A percentile compares a stretch with the other conserved stretches of the same genome.
Evolutionary conservation across 2,888 invertebrate species (phyloP).

Genomic region (Parasteatoda lunata): DNA sequence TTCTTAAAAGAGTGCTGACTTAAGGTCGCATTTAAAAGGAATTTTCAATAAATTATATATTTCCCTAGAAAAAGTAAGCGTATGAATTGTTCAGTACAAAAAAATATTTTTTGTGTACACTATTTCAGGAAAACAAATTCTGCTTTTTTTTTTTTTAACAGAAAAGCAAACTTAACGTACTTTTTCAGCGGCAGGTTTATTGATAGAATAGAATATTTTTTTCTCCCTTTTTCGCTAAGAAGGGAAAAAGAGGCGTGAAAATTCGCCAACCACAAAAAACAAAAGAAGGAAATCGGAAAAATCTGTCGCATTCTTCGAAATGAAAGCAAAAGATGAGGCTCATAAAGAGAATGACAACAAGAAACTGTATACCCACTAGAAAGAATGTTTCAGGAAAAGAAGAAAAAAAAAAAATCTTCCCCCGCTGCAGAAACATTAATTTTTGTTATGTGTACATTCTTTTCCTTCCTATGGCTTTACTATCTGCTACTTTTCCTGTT

Average conservation of each 20-base stretch:
- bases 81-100: too few relatives aligned
- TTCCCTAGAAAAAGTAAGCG: too few relatives aligned
- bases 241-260: neutral
- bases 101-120: too few relatives aligned
- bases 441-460: conserved; percentile 32
- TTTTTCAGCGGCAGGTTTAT: too few relatives aligned
- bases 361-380: conserved; percentile 31
- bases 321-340: conserved; percentile 22
- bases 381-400: neutral
- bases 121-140: too few relatives aligned
- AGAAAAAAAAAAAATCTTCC: neutral
- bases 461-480: conserved; percentile 24
- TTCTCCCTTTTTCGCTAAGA: neutral
- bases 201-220: neutral
- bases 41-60: too few relatives aligned
- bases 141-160: too few relatives aligned
- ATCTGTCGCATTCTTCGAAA: conserved; percentile 25
- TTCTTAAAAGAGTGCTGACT: too few relatives aligned
- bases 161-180: too few relatives aligned
- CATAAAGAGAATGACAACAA: conserved; percentile 26
- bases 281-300: conserved; percentile 5
- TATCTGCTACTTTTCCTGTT: conserved; percentile 28
- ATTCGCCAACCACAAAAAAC: conserved; percentile 5
- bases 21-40: too few relatives aligned
- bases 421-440: conserved; percentile 48